A percentile compares a stretch with the other conserved stretches of the same genome.
phyloP scores from a whole-genome alignment of 2,113 vertebrate species.

The Vanacampus margaritifer region DNA sequence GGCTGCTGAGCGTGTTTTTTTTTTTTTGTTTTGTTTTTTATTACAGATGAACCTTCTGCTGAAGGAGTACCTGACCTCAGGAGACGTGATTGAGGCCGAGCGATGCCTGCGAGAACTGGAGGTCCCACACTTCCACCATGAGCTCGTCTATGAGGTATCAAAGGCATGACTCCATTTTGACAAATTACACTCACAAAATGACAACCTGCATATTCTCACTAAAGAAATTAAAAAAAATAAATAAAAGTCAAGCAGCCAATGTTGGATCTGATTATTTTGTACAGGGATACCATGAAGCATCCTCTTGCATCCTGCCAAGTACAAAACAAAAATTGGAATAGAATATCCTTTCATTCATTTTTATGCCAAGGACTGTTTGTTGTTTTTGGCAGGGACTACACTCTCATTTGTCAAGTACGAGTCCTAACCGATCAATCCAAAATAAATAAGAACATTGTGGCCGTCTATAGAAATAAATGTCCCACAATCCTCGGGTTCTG shows the following conservation, averaged over 20 bases:
- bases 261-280: neutral
- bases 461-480: neutral
- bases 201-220: neutral
- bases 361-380: conserved; percentile 37
- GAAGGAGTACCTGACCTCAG: conserved; percentile 80
- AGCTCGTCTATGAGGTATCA: conserved; percentile 83
- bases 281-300: neutral
- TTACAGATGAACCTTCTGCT: conserved; percentile 82
- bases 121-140: conserved; percentile 88
- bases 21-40: neutral
- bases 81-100: conserved; percentile 77
- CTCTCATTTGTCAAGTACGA: conserved; percentile 18
- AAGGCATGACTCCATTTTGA: neutral
- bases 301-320: neutral
- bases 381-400: conserved; percentile 20
- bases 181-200: neutral
- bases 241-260: neutral
- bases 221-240: neutral
- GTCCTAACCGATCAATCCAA: conserved; percentile 20
- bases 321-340: conserved; percentile 8
- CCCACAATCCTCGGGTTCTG: neutral
- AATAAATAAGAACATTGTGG: neutral
- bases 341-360: conserved; percentile 12
- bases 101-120: conserved; percentile 81
- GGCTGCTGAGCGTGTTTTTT: neutral